These are phyloP conservation scores for Aricia agestis DNA, from an alignment of 1,140 invertebrate genomes.

Conservation along the genomic window DNA sequence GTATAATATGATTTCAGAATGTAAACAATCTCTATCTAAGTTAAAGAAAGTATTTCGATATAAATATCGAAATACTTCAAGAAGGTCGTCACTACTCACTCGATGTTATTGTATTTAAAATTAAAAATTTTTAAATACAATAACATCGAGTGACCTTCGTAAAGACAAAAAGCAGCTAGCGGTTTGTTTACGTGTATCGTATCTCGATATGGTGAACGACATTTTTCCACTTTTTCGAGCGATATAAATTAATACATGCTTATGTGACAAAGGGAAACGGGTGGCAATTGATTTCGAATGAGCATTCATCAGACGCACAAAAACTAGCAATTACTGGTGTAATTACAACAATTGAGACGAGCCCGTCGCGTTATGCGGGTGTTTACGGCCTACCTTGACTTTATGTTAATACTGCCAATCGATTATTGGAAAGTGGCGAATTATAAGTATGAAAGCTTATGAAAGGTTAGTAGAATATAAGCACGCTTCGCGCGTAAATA, in stretches of 20 bases:
- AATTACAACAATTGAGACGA: conserved; percentile 2
- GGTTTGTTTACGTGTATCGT: neutral
- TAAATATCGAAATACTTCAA: no score
- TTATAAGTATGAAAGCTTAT: neutral
- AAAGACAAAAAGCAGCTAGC: neutral
- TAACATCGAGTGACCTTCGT: neutral
- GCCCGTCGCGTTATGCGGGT: conserved; percentile 40
- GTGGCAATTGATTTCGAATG: neutral
- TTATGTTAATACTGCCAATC: conserved; percentile 12
- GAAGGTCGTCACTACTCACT: no score
- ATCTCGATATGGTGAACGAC: neutral
- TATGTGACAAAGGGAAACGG: neutral
- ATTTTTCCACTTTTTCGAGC: neutral
- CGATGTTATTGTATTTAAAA: no score
- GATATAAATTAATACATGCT: neutral
- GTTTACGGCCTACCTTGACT: conserved; percentile 32
- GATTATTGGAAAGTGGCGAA: conserved; percentile 1
- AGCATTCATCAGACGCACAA: conserved; percentile 4
- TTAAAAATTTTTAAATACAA: neutral
- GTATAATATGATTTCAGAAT: neutral
- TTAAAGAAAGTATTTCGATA: neutral
- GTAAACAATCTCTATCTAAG: neutral
- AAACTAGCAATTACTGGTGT: neutral
- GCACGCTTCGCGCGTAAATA: neutral
- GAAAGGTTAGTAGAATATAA: neutral